Evolutionary conservation across 2,797 vertebrate genomes (phyloP).

Genomic region (Chelonia mydas): DNA sequence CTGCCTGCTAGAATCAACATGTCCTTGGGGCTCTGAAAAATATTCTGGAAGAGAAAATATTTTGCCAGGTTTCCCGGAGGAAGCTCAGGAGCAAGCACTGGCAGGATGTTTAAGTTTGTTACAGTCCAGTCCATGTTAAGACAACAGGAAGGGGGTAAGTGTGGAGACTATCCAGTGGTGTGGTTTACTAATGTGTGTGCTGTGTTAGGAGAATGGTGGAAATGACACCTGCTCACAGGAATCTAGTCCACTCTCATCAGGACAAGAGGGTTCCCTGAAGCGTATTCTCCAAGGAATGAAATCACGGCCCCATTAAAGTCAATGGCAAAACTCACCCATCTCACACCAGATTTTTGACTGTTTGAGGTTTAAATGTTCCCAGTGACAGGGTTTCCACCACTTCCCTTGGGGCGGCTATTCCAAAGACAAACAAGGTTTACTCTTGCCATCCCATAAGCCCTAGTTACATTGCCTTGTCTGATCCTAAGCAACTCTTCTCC

Average conservation of each 20-base stretch:
- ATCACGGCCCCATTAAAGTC: not conserved
- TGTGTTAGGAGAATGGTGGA: slow-evolving; percentile 35
- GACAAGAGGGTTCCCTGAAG: slow-evolving; percentile 28
- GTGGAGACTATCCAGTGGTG: slow-evolving; percentile 40
- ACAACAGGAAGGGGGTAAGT: not conserved
- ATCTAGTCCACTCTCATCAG: slow-evolving; percentile 17
- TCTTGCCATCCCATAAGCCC: slow-evolving; percentile 34
- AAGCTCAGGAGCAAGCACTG: slow-evolving; percentile 14
- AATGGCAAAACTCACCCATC: not conserved
- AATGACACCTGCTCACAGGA: not conserved
- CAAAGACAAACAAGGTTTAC: not conserved
- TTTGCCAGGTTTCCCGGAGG: not conserved
- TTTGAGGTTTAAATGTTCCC: not conserved
- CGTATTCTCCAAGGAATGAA: not conserved
- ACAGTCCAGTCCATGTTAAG: not conserved
- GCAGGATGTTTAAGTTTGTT: slow-evolving; percentile 49
- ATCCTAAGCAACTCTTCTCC: slow-evolving; percentile 27
- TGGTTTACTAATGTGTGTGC: not conserved
- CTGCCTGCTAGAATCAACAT: slow-evolving; percentile 34
- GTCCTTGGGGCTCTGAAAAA: not conserved
- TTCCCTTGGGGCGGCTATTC: not conserved
- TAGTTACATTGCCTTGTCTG: slow-evolving; percentile 33
- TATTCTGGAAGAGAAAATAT: slow-evolving; percentile 2
- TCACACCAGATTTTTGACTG: not conserved
- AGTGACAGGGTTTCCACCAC: not conserved